A percentile compares a stretch with the other conserved stretches of the same genome.
Conservation (phyloP, 1,140 invertebrate genomes). For the Lineus longissimus region DNA sequence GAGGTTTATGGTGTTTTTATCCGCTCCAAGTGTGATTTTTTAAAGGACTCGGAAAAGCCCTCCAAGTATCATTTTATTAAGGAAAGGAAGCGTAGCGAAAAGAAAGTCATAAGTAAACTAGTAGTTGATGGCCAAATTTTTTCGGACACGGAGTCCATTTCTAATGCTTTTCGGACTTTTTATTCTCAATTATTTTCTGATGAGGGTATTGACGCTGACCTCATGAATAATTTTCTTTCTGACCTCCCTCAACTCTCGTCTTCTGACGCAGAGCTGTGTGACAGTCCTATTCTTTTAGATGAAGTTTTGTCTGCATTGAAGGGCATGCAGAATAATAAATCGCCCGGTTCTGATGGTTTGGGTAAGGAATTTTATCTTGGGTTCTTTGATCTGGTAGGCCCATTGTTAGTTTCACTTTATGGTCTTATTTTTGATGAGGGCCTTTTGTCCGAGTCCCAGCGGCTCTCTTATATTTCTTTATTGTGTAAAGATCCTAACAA, state of each 20-base stretch:
- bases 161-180: slow-evolving; percentile 19
- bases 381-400: slow-evolving; percentile 22
- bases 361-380: slow-evolving; percentile 26
- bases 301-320: slow-evolving; percentile 18
- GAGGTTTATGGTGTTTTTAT: slow-evolving; percentile 14
- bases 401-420: slow-evolving; percentile 17
- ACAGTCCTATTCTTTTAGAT: slow-evolving; percentile 11
- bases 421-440: slow-evolving; percentile 17
- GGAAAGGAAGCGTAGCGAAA: slow-evolving; percentile 12
- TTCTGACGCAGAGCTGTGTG: slow-evolving; percentile 12
- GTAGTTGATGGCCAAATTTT: slow-evolving; percentile 11
- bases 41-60: slow-evolving; percentile 22
- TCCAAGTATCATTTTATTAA: slow-evolving; percentile 19
- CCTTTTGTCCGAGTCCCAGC: slow-evolving; percentile 19
- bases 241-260: slow-evolving; percentile 19
- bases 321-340: slow-evolving; percentile 19
- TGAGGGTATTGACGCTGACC: slow-evolving; percentile 13
- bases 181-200: slow-evolving; percentile 23
- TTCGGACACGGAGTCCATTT: slow-evolving; percentile 15
- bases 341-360: slow-evolving; percentile 28
- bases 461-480: slow-evolving; percentile 22
- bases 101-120: slow-evolving; percentile 16
- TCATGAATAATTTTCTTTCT: slow-evolving; percentile 18
- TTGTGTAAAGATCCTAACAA: slow-evolving; percentile 25
- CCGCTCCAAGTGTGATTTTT: slow-evolving; percentile 11